These are phyloP conservation scores for Botia kubotai DNA, from an alignment of 2,797 vertebrate genomes.

Conservation along the genomic window DNA sequence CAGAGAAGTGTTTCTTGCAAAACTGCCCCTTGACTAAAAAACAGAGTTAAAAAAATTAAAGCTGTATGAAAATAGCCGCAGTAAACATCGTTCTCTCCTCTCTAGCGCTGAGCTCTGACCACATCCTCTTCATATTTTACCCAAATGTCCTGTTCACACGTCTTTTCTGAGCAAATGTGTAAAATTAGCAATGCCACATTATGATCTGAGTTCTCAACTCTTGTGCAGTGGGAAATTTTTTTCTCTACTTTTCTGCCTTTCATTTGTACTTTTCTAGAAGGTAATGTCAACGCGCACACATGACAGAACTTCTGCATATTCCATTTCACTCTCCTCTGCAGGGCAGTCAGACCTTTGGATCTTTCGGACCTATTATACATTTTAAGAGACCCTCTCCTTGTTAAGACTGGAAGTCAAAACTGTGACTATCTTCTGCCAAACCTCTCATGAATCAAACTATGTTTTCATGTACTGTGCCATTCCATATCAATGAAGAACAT, in stretches of 20 bases:
- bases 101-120: conserved; percentile 73
- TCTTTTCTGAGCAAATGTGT: conserved; percentile 72
- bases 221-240: conserved; percentile 29
- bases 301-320: neutral
- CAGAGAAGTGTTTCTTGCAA: conserved; percentile 44
- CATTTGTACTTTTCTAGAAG: conserved; percentile 41
- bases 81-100: conserved; percentile 76
- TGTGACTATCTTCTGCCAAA: conserved; percentile 72
- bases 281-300: conserved; percentile 43
- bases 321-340: conserved; percentile 30
- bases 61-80: conserved; percentile 72
- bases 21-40: conserved; percentile 39
- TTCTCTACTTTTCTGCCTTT: conserved; percentile 28
- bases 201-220: conserved; percentile 44
- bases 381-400: neutral
- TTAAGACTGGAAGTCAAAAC: conserved; percentile 76
- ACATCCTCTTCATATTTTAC: conserved; percentile 81
- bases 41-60: conserved; percentile 61
- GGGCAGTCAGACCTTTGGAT: conserved; percentile 62
- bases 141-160: conserved; percentile 78
- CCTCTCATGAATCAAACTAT: neutral
- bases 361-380: neutral
- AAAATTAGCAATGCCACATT: conserved; percentile 69
- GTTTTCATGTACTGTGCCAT: neutral
- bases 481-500: no score